Conservation (phyloP, 2,113 vertebrate genomes). For the Malurus alboscapulatus region DNA sequence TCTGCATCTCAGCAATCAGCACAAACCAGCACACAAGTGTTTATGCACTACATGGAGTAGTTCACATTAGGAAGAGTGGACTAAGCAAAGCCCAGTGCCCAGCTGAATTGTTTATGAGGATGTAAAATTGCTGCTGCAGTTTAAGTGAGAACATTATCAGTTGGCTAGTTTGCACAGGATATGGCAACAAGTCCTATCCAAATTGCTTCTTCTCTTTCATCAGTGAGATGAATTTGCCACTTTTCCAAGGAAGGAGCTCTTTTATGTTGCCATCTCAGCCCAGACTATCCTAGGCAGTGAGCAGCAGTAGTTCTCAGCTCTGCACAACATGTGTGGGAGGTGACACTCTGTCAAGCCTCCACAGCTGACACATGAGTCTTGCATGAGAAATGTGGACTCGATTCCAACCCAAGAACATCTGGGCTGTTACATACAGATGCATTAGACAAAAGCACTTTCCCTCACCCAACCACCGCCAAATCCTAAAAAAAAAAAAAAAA, state of each 20-base stretch:
- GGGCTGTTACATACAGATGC: background rate
- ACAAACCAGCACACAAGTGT: background rate
- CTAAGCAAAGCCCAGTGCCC: background rate
- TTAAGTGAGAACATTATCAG: fast-evolving
- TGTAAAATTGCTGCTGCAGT: background rate
- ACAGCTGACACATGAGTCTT: background rate
- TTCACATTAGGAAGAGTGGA: background rate
- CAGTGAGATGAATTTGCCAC: background rate
- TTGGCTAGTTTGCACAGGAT: background rate
- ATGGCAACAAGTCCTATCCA: background rate
- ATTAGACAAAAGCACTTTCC: constrained; percentile 5
- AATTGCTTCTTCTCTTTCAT: background rate
- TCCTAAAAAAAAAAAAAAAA: background rate
- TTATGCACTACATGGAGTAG: background rate
- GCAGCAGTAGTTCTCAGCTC: background rate
- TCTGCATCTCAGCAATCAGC: background rate
- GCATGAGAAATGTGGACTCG: background rate
- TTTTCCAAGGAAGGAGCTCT: background rate
- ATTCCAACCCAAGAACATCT: constrained; percentile 5
- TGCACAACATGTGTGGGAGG: background rate
- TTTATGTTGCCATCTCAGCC: background rate
- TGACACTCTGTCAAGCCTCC: background rate
- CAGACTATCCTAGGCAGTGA: background rate
- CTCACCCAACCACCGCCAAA: background rate
- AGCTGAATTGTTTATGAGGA: background rate